Base-by-base conservation (phyloP, 1,140 invertebrate species). In the Radopholus similis region DNA sequence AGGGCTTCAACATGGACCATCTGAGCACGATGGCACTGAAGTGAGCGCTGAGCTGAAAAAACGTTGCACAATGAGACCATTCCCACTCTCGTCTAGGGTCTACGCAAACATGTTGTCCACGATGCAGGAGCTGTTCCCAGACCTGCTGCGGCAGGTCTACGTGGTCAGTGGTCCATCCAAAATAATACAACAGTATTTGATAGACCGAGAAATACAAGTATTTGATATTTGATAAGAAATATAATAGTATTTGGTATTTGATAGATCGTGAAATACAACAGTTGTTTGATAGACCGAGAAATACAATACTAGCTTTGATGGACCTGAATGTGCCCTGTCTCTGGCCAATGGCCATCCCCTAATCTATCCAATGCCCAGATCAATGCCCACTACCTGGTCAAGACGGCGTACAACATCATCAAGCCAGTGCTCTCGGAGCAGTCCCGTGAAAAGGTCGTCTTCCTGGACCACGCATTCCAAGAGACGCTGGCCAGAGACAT, bases 361-460 rank as follows among this genome's bases (percentile, higher is more conserved):
- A 4, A 5, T 21, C n/a, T 28, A n/a, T 32, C 23, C 23, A 49
- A 26, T 62, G 8, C 66, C 30, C 55, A 74, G 3, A 73, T 73
- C n/a, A 73, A 73, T 47, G 72, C 72, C 9, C 72, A 71, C 21
- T 37, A 30, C 35, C 49, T 73, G 35, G 57, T 73, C 13, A 53
- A 40, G n/a, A 57, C 72, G 42, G 65, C 72, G 30, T 73, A 58
- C 42, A 59, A 30, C 34, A 42, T 62, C 18, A 60, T 73, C 2
- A 73, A 73, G 40, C 57, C 72, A 21, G 72, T 70, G 11, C 51
- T 73, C 13, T 68, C 72, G 18, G 64, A 73, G 47, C 72, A 73
- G 53, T 67, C 57, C 5, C 40, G 57, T 2, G 71, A 73, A 21
- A 73, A 73, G 56, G 59, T 73, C n/a, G 37, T 63, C 2, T 75